Conservation (phyloP, 2,113 vertebrate species). For the Camelus dromedarius region DNA sequence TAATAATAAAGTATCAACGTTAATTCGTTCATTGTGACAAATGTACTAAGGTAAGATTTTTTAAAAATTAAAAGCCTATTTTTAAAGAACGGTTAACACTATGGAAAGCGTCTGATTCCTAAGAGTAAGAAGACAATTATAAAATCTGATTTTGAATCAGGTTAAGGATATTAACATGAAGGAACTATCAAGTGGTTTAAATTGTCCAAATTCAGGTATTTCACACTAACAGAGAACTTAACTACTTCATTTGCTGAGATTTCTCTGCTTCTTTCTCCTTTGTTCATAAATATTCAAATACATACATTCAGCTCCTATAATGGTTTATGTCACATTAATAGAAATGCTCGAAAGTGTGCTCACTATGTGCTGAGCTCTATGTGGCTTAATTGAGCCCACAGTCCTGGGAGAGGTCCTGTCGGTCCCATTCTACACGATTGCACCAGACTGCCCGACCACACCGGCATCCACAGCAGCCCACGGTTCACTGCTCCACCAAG, state of each 20-base stretch:
- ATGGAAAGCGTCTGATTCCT: background rate
- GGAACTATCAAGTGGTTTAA: background rate
- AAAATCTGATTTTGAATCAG: background rate
- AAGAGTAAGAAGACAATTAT: background rate
- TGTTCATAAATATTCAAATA: background rate
- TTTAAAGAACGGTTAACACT: slow-evolving; percentile 5
- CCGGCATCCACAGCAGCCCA: background rate
- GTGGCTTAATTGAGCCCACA: too few relatives aligned
- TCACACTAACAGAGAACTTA: background rate
- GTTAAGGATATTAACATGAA: background rate
- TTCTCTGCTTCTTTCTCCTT: background rate
- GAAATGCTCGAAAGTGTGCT: background rate
- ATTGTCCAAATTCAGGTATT: background rate
- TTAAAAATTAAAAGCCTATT: background rate
- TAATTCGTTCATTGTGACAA: background rate
- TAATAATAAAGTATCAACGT: background rate
- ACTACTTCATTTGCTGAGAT: background rate
- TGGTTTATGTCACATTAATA: background rate
- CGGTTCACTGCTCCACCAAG: background rate
- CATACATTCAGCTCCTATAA: background rate
- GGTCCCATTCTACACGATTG: too few relatives aligned
- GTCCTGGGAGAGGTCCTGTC: background rate
- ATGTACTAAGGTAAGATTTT: background rate
- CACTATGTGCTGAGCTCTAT: background rate
- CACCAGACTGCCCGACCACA: background rate